Base-by-base conservation (phyloP, 2,888 invertebrate genomes). In the Phaedon cochleariae region DNA sequence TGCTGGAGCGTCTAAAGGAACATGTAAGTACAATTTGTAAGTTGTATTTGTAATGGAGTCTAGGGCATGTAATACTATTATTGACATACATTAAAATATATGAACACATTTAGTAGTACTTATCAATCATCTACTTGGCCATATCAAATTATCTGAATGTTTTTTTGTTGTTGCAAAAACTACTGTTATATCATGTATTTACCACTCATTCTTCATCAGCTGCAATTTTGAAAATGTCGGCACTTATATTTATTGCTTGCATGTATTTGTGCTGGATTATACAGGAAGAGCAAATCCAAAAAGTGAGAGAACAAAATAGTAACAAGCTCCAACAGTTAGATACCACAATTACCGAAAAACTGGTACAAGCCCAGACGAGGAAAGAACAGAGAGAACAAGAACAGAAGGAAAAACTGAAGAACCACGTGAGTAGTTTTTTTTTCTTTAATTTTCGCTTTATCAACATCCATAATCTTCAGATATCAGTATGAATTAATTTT, bases 1-100 rank as follows among this genome's bases (percentile, higher is more conserved):
- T 96, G 91, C 86, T 95, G 76, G 94, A 95, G 76, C 92, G 95
- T 75, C 90, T 96, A 68, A 93, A 93, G 84, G 95, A 96, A 84
- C 96, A 96, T 84, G 96, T 96, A 82, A 90, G 92, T 85, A 53
- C 12, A 26, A n/a, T n/a, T n/a, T n/a, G n/a, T n/a, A n/a, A n/a
- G n/a, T n/a, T n/a, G n/a, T n/a, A n/a, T n/a, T n/a, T n/a, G n/a
- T n/a, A n/a, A n/a, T n/a, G n/a, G n/a, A n/a, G n/a, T n/a, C n/a
- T 34, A 9, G 6, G 34, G 34, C 34, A 34, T 34, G 34, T 34
- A 34, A n/a, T n/a, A n/a, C n/a, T n/a, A n/a, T n/a, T n/a, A n/a
- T n/a, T n/a, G n/a, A n/a, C n/a, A n/a, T n/a, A n/a, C n/a, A n/a
- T n/a, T n/a, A n/a, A n/a, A n/a, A n/a, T n/a, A n/a, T n/a, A n/a